Evolutionary conservation across 53 echinoderm and acorn worm genomes (phyloP).

Genomic region (Zoroaster sp.): DNA sequence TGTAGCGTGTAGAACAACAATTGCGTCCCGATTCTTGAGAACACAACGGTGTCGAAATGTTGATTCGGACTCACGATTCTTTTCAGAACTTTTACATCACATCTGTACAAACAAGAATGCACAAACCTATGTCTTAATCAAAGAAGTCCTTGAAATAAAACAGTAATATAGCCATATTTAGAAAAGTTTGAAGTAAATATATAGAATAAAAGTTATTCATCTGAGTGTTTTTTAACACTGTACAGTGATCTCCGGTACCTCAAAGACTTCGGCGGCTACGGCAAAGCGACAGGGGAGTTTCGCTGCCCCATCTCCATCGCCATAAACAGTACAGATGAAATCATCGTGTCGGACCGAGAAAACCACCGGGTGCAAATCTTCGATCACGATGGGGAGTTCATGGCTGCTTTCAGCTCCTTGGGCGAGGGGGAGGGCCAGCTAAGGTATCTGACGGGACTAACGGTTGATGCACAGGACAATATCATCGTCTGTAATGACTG

Average conservation of each 20-base stretch:
- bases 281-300: constrained; percentile 78
- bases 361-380: constrained; percentile 88
- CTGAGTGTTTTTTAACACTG: not conserved
- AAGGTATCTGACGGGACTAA: constrained; percentile 89
- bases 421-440: constrained; percentile 73
- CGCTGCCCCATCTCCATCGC: constrained; percentile 83
- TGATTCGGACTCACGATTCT: not conserved
- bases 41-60: not conserved
- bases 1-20: no score
- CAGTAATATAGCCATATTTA: no score
- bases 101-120: no score
- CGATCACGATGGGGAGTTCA: constrained; percentile 78
- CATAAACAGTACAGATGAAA: constrained; percentile 84
- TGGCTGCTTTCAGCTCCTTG: constrained; percentile 68
- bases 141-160: no score
- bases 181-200: no score
- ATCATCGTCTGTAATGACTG: constrained; percentile 96
- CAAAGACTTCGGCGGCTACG: constrained; percentile 78
- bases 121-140: no score
- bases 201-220: not conserved
- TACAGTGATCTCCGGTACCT: constrained; percentile 36
- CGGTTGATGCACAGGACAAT: constrained; percentile 84
- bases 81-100: not conserved
- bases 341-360: constrained; percentile 92
- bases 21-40: no score